Evolutionary conservation across 2,888 invertebrate genomes (phyloP).

Genomic region (Phortica okadai): DNA sequence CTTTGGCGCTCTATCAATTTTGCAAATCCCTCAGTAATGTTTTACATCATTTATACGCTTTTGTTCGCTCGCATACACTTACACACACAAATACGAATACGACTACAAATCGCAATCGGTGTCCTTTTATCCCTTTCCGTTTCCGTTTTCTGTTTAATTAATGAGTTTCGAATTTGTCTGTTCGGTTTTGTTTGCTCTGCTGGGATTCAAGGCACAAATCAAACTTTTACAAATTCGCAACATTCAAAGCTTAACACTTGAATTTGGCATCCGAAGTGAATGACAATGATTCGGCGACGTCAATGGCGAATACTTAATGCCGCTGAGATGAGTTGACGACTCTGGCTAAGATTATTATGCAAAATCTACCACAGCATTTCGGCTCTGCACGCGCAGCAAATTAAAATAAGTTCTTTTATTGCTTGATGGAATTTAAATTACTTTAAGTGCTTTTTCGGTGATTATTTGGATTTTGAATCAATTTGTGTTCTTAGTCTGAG

Average conservation of each 20-base stretch:
- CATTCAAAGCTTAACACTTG: not conserved
- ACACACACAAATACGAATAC: not conserved
- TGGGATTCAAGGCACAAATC: constrained; percentile 10
- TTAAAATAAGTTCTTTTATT: too few species aligned
- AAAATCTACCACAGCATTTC: not conserved
- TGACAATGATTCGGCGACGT: not conserved
- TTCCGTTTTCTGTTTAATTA: constrained; percentile 16
- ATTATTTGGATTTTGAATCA: too few species aligned
- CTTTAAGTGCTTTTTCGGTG: too few species aligned
- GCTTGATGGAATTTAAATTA: too few species aligned
- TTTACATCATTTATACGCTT: constrained; percentile 2
- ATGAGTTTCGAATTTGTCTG: constrained; percentile 20
- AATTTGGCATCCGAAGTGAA: not conserved
- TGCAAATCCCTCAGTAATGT: constrained; percentile 3
- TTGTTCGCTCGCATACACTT: not conserved
- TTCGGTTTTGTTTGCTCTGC: not conserved
- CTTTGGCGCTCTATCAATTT: too few species aligned
- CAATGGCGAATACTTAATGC: not conserved
- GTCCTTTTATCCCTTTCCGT: not conserved
- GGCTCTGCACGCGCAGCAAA: not conserved
- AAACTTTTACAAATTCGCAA: constrained; percentile 1
- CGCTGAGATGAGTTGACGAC: not conserved
- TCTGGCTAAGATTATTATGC: not conserved
- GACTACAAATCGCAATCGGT: too few species aligned
- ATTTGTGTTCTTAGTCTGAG: too few species aligned